phyloP scores from a whole-genome alignment of 2,888 invertebrate species.

The Brachyptera putata region DNA sequence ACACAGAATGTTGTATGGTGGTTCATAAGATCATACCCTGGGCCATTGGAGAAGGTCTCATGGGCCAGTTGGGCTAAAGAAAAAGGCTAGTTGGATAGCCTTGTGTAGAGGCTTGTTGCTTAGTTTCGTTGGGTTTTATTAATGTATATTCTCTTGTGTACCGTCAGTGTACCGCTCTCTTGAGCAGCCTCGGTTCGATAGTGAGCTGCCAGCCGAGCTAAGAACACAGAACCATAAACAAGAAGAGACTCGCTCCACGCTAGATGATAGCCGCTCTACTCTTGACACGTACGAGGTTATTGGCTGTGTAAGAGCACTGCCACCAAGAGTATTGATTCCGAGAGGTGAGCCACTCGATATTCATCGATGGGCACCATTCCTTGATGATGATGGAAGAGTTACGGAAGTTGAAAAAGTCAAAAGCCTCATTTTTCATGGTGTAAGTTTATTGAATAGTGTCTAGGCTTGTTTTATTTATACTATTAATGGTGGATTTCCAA shows the following conservation, averaged over 20 bases:
- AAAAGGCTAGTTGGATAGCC: no score
- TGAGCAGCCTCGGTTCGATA: not conserved
- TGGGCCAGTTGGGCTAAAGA: no score
- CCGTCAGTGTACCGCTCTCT: not conserved
- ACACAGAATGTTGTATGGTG: no score
- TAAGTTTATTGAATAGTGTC: slow-evolving; percentile 46
- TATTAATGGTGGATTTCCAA: no score
- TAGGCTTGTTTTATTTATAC: no score
- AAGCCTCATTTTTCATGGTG: slow-evolving; percentile 87
- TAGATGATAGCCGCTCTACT: not conserved
- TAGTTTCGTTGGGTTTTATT: no score
- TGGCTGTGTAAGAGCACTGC: slow-evolving; percentile 55
- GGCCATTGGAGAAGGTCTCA: no score
- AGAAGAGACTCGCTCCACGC: not conserved
- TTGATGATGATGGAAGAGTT: slow-evolving; percentile 76
- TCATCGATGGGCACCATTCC: slow-evolving; percentile 77
- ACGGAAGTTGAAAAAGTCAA: slow-evolving; percentile 72
- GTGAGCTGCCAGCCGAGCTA: not conserved
- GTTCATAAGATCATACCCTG: no score
- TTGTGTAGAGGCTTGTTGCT: no score
- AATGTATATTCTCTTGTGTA: no score
- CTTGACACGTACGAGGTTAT: slow-evolving; percentile 59
- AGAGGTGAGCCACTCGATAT: slow-evolving; percentile 67
- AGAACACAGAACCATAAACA: not conserved
- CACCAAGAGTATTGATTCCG: slow-evolving; percentile 63